phyloP scores from a whole-genome alignment of 2,113 vertebrate genomes.

The Circaetus cinerascens region DNA sequence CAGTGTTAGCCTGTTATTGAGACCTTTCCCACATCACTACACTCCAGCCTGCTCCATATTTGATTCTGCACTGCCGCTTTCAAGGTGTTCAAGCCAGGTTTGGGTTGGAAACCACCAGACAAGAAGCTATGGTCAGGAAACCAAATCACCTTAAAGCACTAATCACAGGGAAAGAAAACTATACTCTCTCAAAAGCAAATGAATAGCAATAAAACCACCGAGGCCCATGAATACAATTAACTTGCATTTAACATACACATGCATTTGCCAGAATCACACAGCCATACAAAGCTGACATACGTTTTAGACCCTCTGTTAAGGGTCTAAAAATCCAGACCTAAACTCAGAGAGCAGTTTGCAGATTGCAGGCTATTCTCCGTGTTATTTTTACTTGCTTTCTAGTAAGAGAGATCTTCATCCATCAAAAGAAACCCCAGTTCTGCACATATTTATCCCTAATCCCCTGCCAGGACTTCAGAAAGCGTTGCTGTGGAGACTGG shows the following conservation, averaged over 20 bases:
- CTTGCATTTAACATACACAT: background rate
- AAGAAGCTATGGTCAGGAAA: background rate
- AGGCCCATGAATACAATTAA: background rate
- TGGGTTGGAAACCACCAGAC: background rate
- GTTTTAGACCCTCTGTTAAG: background rate
- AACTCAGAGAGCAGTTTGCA: background rate
- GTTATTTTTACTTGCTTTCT: background rate
- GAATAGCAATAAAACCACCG: background rate
- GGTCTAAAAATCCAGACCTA: background rate
- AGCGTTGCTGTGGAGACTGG: conserved; percentile 21
- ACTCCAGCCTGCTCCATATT: background rate
- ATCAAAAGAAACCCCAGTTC: background rate
- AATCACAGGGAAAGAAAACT: background rate
- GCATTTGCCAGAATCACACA: background rate
- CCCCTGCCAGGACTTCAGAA: background rate
- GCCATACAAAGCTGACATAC: background rate
- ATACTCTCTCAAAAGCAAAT: background rate
- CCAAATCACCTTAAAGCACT: background rate
- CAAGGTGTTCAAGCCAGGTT: background rate
- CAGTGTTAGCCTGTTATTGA: background rate
- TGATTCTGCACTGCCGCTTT: background rate
- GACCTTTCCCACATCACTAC: background rate
- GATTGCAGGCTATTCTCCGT: background rate
- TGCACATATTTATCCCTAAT: background rate
- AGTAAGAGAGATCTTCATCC: background rate